Evolutionary conservation across 2,113 vertebrate species (phyloP).

Genomic region (Clarias batrachus): DNA sequence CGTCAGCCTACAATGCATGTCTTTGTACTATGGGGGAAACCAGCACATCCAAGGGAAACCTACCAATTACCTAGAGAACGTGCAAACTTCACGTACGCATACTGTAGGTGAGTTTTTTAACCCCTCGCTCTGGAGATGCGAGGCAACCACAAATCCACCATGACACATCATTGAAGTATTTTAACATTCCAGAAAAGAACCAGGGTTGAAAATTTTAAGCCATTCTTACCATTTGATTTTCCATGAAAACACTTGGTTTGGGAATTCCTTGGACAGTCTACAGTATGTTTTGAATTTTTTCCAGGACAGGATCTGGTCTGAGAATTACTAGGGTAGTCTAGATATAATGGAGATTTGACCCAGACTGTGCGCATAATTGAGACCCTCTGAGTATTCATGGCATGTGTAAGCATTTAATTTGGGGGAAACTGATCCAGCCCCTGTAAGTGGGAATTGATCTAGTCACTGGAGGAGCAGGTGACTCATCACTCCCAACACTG

Average conservation of each 20-base stretch:
- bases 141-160: too few relatives aligned
- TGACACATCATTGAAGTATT: too few relatives aligned
- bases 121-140: too few relatives aligned
- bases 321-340: background rate
- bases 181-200: background rate
- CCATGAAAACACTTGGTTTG: background rate
- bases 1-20: too few relatives aligned
- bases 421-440: slow-evolving; percentile 5
- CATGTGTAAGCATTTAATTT: background rate
- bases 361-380: background rate
- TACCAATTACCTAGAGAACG: too few relatives aligned
- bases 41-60: too few relatives aligned
- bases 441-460: slow-evolving; percentile 6
- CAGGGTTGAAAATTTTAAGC: background rate
- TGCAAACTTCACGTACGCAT: too few relatives aligned
- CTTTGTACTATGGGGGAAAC: too few relatives aligned
- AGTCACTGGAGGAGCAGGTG: slow-evolving; percentile 23
- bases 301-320: background rate
- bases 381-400: background rate
- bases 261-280: background rate
- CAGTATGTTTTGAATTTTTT: background rate
- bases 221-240: background rate
- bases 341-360: background rate
- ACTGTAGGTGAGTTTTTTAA: too few relatives aligned
- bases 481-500: slow-evolving; percentile 36